Evolutionary conservation across 2,113 vertebrate species (phyloP).

Genomic region (Myocastor coypus): DNA sequence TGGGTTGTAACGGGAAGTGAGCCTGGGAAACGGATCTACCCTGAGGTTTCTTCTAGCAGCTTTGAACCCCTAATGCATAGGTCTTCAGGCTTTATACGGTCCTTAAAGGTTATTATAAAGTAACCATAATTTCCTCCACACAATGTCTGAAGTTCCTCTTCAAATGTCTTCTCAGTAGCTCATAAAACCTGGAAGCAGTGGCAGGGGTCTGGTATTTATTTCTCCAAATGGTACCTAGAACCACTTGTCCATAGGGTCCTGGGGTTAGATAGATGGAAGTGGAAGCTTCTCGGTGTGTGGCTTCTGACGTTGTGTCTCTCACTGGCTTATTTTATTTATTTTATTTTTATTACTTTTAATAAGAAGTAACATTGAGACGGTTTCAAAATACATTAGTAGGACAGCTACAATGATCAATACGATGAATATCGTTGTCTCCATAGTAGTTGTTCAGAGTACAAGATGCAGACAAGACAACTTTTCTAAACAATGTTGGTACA

Average conservation of each 20-base stretch:
- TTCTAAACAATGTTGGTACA: too few species aligned
- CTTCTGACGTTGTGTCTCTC: constrained; percentile 6
- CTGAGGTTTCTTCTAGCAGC: neutral
- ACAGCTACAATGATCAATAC: too few species aligned
- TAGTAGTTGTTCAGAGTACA: too few species aligned
- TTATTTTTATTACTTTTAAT: too few species aligned
- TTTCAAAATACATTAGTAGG: too few species aligned
- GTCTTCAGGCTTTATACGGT: constrained; percentile 19
- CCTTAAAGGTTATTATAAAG: neutral
- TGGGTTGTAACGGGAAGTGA: neutral
- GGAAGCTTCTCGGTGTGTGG: neutral
- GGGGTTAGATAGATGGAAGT: neutral
- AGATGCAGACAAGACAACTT: too few species aligned
- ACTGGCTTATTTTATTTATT: neutral
- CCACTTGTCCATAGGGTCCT: neutral
- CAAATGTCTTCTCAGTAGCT: neutral
- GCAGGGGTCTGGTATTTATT: neutral
- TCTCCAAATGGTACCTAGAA: neutral
- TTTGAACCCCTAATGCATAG: neutral
- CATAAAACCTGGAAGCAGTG: neutral
- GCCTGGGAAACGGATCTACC: neutral
- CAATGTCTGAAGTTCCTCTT: constrained; percentile 17
- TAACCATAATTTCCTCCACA: constrained; percentile 2
- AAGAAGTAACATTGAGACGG: too few species aligned
- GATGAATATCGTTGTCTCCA: too few species aligned